Percentiles rank a stretch among this genome's conserved stretches.
Evolutionary conservation across 2,888 invertebrate genomes (phyloP).

Genomic region (Pterobdella sp.): DNA sequence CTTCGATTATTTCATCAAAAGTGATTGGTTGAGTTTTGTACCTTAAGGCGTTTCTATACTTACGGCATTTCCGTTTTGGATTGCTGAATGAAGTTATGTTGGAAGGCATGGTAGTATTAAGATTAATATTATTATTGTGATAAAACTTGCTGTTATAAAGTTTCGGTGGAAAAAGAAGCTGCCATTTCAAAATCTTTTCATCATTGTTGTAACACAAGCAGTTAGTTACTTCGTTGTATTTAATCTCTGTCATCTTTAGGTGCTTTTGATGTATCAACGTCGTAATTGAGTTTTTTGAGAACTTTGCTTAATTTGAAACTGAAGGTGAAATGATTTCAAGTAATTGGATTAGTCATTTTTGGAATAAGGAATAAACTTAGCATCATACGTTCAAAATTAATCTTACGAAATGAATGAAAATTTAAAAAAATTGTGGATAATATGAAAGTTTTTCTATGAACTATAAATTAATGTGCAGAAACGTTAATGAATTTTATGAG

Average conservation of each 20-base stretch:
- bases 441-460: no score
- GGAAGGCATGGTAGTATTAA: not conserved
- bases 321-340: no score
- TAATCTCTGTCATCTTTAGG: conserved; percentile 2
- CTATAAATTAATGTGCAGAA: no score
- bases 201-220: not conserved
- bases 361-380: no score
- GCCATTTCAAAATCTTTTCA: not conserved
- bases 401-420: no score
- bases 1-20: conserved; percentile 69
- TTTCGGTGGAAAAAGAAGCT: not conserved
- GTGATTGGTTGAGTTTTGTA: conserved; percentile 67
- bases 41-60: conserved; percentile 43
- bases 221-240: conserved; percentile 4
- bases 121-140: not conserved
- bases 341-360: no score
- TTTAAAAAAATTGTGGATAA: no score
- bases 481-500: no score
- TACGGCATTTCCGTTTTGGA: not conserved
- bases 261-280: no score
- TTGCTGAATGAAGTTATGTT: not conserved
- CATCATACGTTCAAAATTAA: no score
- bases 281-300: no score
- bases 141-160: not conserved
- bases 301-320: no score